Conservation (phyloP, 2,113 vertebrate species). For the Callaeas wilsoni region DNA sequence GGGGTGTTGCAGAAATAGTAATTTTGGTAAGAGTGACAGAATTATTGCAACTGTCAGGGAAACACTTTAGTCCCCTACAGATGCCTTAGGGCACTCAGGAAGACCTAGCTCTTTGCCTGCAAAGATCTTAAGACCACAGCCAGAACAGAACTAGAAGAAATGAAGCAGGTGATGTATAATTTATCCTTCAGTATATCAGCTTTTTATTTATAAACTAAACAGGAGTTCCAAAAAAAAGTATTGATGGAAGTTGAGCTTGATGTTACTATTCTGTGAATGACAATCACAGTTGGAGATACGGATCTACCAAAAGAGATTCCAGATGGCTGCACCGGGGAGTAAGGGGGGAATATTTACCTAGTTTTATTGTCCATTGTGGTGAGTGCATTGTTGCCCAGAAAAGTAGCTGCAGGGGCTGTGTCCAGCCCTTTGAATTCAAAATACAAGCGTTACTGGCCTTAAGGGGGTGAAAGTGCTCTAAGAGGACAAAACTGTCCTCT, state of each 20-base stretch:
- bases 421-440: not conserved
- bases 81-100: not conserved
- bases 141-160: not conserved
- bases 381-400: not conserved
- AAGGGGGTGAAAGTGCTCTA: not conserved
- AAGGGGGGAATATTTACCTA: not conserved
- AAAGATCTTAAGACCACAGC: not conserved
- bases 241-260: not conserved
- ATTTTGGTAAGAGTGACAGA: slow-evolving; percentile 12
- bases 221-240: not conserved
- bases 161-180: not conserved
- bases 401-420: not conserved
- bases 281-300: rapidly evolving
- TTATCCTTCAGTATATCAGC: not conserved
- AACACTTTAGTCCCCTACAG: not conserved
- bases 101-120: not conserved
- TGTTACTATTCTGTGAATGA: not conserved
- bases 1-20: not conserved
- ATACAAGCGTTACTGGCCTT: not conserved
- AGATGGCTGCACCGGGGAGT: not conserved
- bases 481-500: not conserved
- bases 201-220: not conserved
- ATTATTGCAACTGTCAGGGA: not conserved
- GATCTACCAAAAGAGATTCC: not conserved
- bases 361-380: not conserved